These are phyloP conservation scores for Epirrhoe tristata DNA, from an alignment of 2,888 invertebrate genomes.

Conservation along the genomic window DNA sequence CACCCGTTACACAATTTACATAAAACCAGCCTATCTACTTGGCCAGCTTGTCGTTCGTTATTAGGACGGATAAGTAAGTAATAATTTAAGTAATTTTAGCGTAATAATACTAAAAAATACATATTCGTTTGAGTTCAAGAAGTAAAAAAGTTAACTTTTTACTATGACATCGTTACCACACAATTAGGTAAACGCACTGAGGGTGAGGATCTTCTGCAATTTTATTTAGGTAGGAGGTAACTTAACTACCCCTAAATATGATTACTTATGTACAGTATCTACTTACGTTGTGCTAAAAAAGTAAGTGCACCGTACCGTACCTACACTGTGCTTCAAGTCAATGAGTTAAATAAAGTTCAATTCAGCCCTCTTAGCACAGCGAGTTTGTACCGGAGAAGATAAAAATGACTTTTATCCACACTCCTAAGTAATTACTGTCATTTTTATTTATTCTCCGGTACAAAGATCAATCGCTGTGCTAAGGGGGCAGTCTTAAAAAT, in stretches of 20 bases:
- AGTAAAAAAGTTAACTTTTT: background rate
- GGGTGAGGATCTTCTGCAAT: background rate
- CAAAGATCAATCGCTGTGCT: too few species aligned
- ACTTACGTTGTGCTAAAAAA: too few species aligned
- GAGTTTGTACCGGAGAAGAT: too few species aligned
- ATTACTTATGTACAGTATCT: too few species aligned
- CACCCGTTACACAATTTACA: constrained; percentile 35
- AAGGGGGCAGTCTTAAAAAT: constrained; percentile 2
- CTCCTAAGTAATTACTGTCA: too few species aligned
- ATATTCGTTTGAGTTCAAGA: background rate
- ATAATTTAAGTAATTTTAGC: constrained; percentile 37
- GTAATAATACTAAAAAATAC: constrained; percentile 26
- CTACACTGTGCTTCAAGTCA: constrained; percentile 11
- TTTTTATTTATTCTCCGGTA: too few species aligned
- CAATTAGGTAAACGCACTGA: too few species aligned
- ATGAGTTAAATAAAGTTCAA: too few species aligned
- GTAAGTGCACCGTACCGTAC: background rate
- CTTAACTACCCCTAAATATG: too few species aligned
- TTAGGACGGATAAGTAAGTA: constrained; percentile 68
- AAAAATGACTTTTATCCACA: too few species aligned
- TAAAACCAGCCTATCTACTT: constrained; percentile 16
- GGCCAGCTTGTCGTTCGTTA: constrained; percentile 65
- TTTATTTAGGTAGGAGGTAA: too few species aligned
- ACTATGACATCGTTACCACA: background rate
- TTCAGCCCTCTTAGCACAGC: too few species aligned